Base-by-base conservation (phyloP, 2,888 invertebrate genomes). In the Eurytoma californica region DNA sequence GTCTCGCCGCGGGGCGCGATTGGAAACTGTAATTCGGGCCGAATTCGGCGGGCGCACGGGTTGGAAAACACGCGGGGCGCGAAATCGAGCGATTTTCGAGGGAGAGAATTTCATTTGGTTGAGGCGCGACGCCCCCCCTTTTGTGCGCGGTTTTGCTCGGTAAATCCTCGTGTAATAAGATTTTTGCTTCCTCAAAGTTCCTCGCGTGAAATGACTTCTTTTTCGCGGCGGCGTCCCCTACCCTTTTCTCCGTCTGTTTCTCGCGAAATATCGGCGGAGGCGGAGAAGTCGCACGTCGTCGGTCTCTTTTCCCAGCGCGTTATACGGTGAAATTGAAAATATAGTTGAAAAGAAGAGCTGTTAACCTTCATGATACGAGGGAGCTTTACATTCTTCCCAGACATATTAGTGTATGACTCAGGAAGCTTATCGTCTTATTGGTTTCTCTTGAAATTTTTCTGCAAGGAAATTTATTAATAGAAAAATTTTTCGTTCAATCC, bases 121-220 rank as follows among this genome's bases (percentile, higher is more conserved):
- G 47, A 14, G 39, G 65, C 18, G 61, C 13, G 30, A n/a, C 18
- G 1, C 20, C 12, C 13, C 24, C 39, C 16, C 68, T 68, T 70
- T 70, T 70, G 65, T 65, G 57, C 51, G 72, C 61, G 65, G 49
- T 57, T 51, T 72, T 24, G 49, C 65, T 53, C 61, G 72, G 67
- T 61, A 79, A 79, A 74, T 79, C 73, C 69, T 69, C 65, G 65
- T 73, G 69, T 79, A 79, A 79, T 79, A 79, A 79, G 79, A 74
- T 79, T 74, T 74, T 73, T 69, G 67, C 63, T 63, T 55, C 68
- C 57, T 72, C 78, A 30, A 53, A 73, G 65, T 61, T 55, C 55
- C 57, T 57, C 47, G 47, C 61, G 47, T 18, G 76, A 77, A 77
- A 77, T 72, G 70, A 77, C 72, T 77, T 77, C 51, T 69, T 69